Percentiles rank a stretch among this genome's conserved stretches.
phyloP scores from a whole-genome alignment of 2,113 vertebrate species.

The Rhodinocichla rosea region DNA sequence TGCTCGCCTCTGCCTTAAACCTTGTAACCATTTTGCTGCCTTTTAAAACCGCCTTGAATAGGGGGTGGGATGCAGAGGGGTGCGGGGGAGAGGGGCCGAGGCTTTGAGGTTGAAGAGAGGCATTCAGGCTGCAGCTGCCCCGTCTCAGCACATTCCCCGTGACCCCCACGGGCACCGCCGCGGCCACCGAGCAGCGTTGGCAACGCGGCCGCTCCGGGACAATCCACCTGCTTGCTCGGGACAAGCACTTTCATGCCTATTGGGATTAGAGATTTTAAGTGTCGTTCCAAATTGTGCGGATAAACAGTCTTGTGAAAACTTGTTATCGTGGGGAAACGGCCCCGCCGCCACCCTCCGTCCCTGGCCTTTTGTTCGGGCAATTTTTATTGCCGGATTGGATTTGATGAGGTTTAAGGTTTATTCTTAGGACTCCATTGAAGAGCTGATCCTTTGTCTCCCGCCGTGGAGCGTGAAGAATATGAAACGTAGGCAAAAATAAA shows the following conservation, averaged over 20 bases:
- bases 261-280: slow-evolving; percentile 88
- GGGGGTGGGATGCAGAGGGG: slow-evolving; percentile 35
- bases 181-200: slow-evolving; percentile 64
- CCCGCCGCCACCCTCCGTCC: slow-evolving; percentile 59
- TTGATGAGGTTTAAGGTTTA: slow-evolving; percentile 89
- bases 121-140: slow-evolving; percentile 74
- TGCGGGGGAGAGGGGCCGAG: neutral
- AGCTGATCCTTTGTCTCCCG: slow-evolving; percentile 79
- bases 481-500: slow-evolving; percentile 78
- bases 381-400: slow-evolving; percentile 89
- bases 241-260: slow-evolving; percentile 83
- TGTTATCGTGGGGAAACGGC: slow-evolving; percentile 82
- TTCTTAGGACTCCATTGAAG: slow-evolving; percentile 88
- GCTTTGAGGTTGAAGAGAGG: slow-evolving; percentile 57
- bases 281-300: slow-evolving; percentile 72
- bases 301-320: slow-evolving; percentile 85
- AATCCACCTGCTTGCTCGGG: slow-evolving; percentile 69
- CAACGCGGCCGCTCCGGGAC: slow-evolving; percentile 26
- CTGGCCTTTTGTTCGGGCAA: slow-evolving; percentile 77
- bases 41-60: slow-evolving; percentile 54
- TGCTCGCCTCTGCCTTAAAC: slow-evolving; percentile 67
- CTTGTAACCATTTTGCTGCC: slow-evolving; percentile 62
- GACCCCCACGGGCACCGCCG: slow-evolving; percentile 42
- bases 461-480: slow-evolving; percentile 72
- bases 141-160: slow-evolving; percentile 52